Evolutionary conservation across 1,140 invertebrate species (phyloP), one percentile per base, ranked within the genome.

Genomic region (Archegozetes longisetosus): DNA sequence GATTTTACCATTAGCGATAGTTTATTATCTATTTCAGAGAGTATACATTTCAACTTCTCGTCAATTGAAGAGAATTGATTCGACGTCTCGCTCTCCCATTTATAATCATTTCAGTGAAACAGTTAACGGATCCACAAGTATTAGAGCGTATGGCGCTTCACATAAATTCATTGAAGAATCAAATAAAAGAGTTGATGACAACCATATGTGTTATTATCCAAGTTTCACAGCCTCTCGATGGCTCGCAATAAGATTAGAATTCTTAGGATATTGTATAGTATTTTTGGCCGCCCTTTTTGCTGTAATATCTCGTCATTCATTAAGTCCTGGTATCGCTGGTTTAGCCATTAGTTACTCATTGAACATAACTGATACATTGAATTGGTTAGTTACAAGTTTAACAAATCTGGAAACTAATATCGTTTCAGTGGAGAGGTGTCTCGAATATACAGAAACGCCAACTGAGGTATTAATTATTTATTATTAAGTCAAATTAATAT

Each of bases 341-440:
- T 75, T 94, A 26, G 90, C 88, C 1, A 78, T 94, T 65, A 89
- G 84, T 66, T 94, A 92, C 71, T 84, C 89, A 40, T 72, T 93
- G 53, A 85, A 86, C 77, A 83, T 86, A 61, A 69, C 80, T 22
- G 70, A 72, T 62, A 75, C 74, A 14, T 66, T 82, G 28, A 80
- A 78, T 66, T 78, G 75, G 76, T 67, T 80, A 60, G 78, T 83
- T 12, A 68, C 79, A 59, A 77, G 78, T 71, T 76, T 75, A 1
- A 75, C 75, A 63, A 80, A 82, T 55, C 65, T 82, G 55, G 80
- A 83, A 68, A 79, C 79, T 1, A 81, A 82, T 68, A 78, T 82
- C 64, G 80, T 83, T 22, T 72, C 79, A 48, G 78, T 82, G 20
- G 80, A 82, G 66, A 70, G 80, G 66, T 72, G 81, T 32, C 74